A percentile compares a stretch with the other conserved stretches of the same genome.
These are phyloP conservation scores for Salticus scenicus DNA, from an alignment of 2,888 invertebrate genomes.

Conservation along the genomic window DNA sequence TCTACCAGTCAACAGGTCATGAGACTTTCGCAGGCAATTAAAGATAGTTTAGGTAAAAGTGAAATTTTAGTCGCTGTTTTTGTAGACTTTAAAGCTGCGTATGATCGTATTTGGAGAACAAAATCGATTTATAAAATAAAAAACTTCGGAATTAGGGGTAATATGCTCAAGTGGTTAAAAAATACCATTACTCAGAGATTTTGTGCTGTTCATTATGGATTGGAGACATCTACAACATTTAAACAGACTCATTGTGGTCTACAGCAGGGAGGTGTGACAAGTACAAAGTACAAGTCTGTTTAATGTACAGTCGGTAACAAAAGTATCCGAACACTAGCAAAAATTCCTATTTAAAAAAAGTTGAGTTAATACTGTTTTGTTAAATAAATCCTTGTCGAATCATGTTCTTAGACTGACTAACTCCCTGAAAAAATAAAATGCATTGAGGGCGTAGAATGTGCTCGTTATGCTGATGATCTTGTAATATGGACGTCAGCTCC, in stretches of 20 bases:
- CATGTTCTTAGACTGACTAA: neutral
- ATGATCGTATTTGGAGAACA: neutral
- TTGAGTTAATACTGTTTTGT: too few species aligned
- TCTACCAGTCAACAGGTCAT: neutral
- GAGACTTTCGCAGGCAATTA: constrained; percentile 1
- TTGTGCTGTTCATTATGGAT: constrained; percentile 14
- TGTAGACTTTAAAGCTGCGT: constrained; percentile 4
- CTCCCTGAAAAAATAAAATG: neutral
- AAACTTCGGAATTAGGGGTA: neutral
- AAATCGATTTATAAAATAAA: neutral
- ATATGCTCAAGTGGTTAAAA: neutral
- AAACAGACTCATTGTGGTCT: constrained; percentile 7
- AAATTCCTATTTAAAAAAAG: too few species aligned
- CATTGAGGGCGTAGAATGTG: constrained; percentile 21
- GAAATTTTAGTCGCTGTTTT: constrained; percentile 12
- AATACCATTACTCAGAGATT: neutral
- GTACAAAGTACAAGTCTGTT: constrained; percentile 5
- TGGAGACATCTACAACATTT: neutral
- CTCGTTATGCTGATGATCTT: constrained; percentile 6
- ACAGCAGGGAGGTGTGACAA: constrained; percentile 14
- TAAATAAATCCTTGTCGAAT: too few species aligned
- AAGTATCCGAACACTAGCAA: too few species aligned
- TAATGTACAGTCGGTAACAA: neutral
- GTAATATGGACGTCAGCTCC: constrained; percentile 12
- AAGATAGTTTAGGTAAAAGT: neutral